Base-by-base conservation (phyloP, 2,888 invertebrate genomes). In the Lithophane semibrunnea region DNA sequence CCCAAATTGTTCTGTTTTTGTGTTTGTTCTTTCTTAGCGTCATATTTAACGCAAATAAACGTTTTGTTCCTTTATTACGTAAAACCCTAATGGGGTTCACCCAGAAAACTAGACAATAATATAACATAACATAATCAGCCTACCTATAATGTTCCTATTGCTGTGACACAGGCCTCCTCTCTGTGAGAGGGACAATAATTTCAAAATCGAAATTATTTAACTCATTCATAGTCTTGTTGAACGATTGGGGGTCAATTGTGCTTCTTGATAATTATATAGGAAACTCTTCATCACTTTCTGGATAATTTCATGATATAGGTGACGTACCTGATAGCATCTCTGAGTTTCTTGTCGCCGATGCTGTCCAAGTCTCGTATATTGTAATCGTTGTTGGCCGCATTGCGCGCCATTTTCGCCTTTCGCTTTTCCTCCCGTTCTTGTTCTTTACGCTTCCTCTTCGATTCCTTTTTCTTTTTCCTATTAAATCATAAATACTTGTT, bases 361-460 rank as follows among this genome's bases (percentile, higher is more conserved):
- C 97, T 97, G 80, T 98, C 98, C 83, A 98, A 93, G 58, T 98
- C 98, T 52, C 97, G 97, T 80, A 98, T 95, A 86, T 97, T 97
- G 89, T 98, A 97, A 73, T 98, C 97, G 78, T 92, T 95, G 86
- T 97, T 96, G 44, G 96, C 94, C 37, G 97, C 95, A 77, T 96
- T 94, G 80, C 97, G 97, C 65, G 97, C 96, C 88, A 97, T 94
- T 88, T 98, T 98, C 52, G 97, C 97, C 89, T 98, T 98, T 89
- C 98, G 96, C 91, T 98, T 98, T 90, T 98, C 98, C 88, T 98
- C 98, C 75, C 97, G 96, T 77, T 97, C 97, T 84, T 97, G 97
- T 86, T 97, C 97, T 88, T 98, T 98, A 79, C 97, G 97, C 93
- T 98, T 98, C 92, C 98, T 97, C 91, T 98, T 98, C 74, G 98